phyloP scores from a whole-genome alignment of 2,113 vertebrate species.

The Nothobranchius furzeri region DNA sequence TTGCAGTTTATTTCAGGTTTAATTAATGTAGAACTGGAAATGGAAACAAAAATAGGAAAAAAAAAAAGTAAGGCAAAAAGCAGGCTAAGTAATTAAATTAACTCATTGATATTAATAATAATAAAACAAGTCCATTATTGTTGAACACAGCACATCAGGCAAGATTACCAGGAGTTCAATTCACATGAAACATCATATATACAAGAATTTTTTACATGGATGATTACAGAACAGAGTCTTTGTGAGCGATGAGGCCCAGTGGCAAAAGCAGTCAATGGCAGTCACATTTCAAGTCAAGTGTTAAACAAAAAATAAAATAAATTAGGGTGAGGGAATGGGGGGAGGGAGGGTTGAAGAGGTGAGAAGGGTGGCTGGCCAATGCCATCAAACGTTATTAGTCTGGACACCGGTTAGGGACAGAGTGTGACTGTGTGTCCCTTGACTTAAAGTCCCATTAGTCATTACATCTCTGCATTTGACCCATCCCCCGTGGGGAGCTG shows the following conservation, averaged over 20 bases:
- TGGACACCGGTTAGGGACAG: slow-evolving; percentile 63
- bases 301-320: neutral
- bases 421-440: slow-evolving; percentile 55
- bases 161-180: slow-evolving; percentile 83
- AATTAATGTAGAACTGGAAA: slow-evolving; percentile 65
- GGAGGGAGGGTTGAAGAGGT: slow-evolving; percentile 16
- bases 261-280: slow-evolving; percentile 70
- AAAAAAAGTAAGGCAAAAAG: slow-evolving; percentile 17
- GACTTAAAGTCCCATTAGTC: too few species aligned
- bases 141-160: slow-evolving; percentile 83
- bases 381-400: slow-evolving; percentile 69
- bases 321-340: slow-evolving; percentile 4
- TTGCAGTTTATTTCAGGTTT: slow-evolving; percentile 73
- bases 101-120: slow-evolving; percentile 16
- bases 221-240: slow-evolving; percentile 73
- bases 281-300: slow-evolving; percentile 74
- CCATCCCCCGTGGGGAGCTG: too few species aligned
- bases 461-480: too few species aligned
- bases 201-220: slow-evolving; percentile 79
- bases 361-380: slow-evolving; percentile 48
- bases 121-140: slow-evolving; percentile 76
- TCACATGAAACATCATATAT: slow-evolving; percentile 83
- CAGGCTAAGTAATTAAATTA: slow-evolving; percentile 55
- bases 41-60: slow-evolving; percentile 22
- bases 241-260: slow-evolving; percentile 63